Percentiles rank a stretch among this genome's conserved stretches.
Conservation (phyloP, 2,888 invertebrate genomes). For the Drosophila multiciliata region DNA sequence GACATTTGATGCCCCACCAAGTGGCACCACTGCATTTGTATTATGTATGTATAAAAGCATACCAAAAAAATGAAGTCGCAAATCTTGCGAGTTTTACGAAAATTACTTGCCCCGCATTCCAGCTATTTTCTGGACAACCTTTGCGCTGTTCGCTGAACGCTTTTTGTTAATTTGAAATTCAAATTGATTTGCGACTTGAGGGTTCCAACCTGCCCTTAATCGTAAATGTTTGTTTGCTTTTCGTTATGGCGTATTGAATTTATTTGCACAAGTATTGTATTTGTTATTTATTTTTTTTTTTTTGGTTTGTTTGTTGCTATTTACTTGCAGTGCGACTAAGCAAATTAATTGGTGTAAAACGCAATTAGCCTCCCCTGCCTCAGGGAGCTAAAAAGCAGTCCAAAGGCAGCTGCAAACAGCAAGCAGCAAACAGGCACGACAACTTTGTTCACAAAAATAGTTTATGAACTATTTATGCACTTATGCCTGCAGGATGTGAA, state of each 20-base stretch:
- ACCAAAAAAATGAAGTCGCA: conserved; percentile 44
- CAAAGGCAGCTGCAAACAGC: not conserved
- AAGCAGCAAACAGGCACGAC: conserved; percentile 1
- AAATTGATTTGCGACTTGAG: conserved; percentile 68
- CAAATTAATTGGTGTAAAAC: conserved; percentile 75
- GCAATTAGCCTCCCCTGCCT: conserved; percentile 59
- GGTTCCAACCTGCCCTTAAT: conserved; percentile 29
- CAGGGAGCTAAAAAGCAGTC: conserved; percentile 7
- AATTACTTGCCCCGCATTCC: conserved; percentile 17
- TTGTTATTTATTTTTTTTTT: not conserved
- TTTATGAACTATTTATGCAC: conserved; percentile 77
- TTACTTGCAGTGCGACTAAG: conserved; percentile 41
- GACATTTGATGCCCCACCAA: conserved; percentile 60
- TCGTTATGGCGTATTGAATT: conserved; percentile 45
- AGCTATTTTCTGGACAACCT: conserved; percentile 1
- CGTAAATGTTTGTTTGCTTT: conserved; percentile 55
- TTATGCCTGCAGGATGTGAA: conserved; percentile 48
- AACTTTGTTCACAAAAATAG: conserved; percentile 51
- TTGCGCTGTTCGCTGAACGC: conserved; percentile 10
- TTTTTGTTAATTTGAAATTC: conserved; percentile 72
- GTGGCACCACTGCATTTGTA: conserved; percentile 58
- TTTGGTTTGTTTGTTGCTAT: conserved; percentile 26
- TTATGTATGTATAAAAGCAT: conserved; percentile 28
- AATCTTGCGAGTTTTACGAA: conserved; percentile 52
- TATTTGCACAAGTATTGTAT: conserved; percentile 28